phyloP scores from a whole-genome alignment of 2,113 vertebrate species.

The Bettongia penicillata region DNA sequence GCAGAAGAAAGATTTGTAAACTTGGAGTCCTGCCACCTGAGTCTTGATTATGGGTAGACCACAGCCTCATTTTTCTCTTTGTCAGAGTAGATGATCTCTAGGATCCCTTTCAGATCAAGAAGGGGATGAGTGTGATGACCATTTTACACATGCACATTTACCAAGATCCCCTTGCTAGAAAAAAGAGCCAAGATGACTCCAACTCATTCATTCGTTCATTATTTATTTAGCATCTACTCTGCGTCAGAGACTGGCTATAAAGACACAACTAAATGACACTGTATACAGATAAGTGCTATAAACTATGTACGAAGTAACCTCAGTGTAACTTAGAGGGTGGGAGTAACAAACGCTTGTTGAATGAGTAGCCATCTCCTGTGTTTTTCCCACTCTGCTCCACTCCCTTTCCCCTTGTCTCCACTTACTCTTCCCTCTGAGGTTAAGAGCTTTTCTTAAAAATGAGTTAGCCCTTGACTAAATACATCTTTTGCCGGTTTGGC shows the following conservation, averaged over 20 bases:
- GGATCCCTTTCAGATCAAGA: not conserved
- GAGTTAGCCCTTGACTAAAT: not conserved
- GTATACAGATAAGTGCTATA: not conserved
- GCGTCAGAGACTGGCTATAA: not conserved
- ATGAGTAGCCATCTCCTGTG: not conserved
- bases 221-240: not conserved
- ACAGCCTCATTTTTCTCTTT: not conserved
- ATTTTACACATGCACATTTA: not conserved
- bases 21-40: not conserved
- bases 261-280: not conserved
- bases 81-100: not conserved
- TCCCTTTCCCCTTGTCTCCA: not conserved
- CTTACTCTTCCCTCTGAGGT: constrained; percentile 6
- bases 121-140: not conserved
- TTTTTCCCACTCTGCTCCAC: not conserved
- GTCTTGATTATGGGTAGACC: not conserved
- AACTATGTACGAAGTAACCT: not conserved
- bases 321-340: not conserved
- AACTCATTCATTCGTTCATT: not conserved
- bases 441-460: constrained; percentile 40
- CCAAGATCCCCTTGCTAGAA: not conserved
- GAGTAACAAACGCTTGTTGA: not conserved
- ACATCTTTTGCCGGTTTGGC: constrained; percentile 4
- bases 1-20: not conserved
- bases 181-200: not conserved